Base-by-base conservation (phyloP, 2,113 vertebrate genomes). In the Asarcornis scutulata region DNA sequence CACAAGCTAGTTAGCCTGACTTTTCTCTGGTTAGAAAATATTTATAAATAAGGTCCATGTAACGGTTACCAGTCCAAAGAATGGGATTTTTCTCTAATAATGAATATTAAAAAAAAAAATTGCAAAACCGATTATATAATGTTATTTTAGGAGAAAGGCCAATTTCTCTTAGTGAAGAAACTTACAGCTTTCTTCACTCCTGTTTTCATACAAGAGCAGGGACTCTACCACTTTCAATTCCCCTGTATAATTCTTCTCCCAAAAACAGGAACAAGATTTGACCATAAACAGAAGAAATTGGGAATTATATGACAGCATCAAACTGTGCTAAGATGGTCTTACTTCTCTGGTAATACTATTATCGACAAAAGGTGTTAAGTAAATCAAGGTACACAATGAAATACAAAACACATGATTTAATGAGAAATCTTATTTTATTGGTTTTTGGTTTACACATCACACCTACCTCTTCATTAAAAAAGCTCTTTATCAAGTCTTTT, bases 371-470 rank as follows among this genome's bases (percentile, higher is more conserved):
- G 44, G 27, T 63, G 79, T 32, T 31, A 46, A 42, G 21, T 13
- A 40, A 75, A 74, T 52, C 8, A 90, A 42, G 38, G 17, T 48
- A 68, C 22, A 31, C 17, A 77, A 16, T 72, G 71, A 94, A 92
- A 93, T 11, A 78, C 42, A 75, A 13, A 56, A 69, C 29, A 23
- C n/a, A 62, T 16, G 8, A 52, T 76, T 91, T 53, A 75, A 2
- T 85, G 69, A 73, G 52, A 87, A 91, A 76, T 25, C 27, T 63
- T 38, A 13, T 71, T 94, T 90, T 91, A 89, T 38, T 95, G 25
- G 36, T 64, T 29, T 64, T 38, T 95, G 25, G 36, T 64, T 29
- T 64, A 64, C 62, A 64, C 17, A 64, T 20, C 62, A 64, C 26
- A 13, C 38, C 38, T 40, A 64, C 62, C 26, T 40, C 26, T 40